Evolutionary conservation across 2,888 invertebrate genomes (phyloP).

Genomic region (Amiota minor): DNA sequence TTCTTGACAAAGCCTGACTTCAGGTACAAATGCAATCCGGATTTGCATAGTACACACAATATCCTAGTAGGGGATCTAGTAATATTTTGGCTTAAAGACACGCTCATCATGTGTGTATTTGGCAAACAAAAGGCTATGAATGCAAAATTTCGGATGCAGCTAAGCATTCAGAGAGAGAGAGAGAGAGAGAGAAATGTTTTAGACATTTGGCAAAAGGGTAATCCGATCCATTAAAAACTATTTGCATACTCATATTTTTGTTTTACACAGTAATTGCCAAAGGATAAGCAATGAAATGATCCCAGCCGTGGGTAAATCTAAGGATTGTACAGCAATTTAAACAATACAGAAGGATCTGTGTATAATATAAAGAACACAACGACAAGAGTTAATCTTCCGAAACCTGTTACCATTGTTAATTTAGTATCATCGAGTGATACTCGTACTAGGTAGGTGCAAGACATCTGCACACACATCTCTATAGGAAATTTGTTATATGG

Average conservation of each 20-base stretch:
- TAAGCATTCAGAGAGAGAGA: conserved; percentile 33
- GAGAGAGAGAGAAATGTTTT: conserved; percentile 49
- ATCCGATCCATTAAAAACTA: conserved; percentile 70
- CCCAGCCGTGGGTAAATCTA: conserved; percentile 39
- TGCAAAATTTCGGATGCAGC: neutral
- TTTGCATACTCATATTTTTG: conserved; percentile 69
- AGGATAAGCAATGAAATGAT: conserved; percentile 64
- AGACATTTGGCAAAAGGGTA: conserved; percentile 63
- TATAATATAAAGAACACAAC: neutral
- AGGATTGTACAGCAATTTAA: neutral
- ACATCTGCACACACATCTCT: conserved; percentile 26
- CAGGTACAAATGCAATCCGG: conserved; percentile 62
- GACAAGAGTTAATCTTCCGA: conserved; percentile 15
- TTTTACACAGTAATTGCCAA: conserved; percentile 70
- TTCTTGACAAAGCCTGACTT: conserved; percentile 46
- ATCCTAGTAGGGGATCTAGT: conserved; percentile 52
- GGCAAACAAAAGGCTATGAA: conserved; percentile 58
- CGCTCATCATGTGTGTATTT: conserved; percentile 63
- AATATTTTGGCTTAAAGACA: conserved; percentile 71
- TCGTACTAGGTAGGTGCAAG: neutral
- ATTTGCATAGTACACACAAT: conserved; percentile 42
- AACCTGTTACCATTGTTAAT: conserved; percentile 15
- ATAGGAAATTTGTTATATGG: conserved; percentile 9
- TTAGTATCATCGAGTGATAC: neutral
- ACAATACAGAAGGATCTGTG: neutral